Evolutionary conservation across 2,113 vertebrate species (phyloP).

Genomic region (Talpa occidentalis): DNA sequence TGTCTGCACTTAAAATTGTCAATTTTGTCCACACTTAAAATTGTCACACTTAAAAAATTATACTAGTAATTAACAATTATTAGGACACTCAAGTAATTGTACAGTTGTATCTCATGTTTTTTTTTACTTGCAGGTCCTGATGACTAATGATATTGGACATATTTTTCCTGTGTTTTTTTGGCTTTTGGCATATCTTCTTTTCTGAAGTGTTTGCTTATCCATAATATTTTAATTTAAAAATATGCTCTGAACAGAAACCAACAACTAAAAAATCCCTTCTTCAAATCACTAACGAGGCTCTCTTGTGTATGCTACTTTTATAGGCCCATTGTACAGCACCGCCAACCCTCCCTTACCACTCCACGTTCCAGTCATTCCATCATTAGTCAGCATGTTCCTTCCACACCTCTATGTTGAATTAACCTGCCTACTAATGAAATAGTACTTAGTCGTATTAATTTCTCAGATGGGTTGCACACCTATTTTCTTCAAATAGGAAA

Average conservation of each 20-base stretch:
- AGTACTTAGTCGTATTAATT: not conserved
- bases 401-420: not conserved
- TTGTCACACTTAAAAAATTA: too few relatives aligned
- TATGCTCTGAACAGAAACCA: not conserved
- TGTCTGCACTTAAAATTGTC: not conserved
- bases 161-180: not conserved
- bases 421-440: not conserved
- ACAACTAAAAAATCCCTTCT: not conserved
- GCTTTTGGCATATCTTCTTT: not conserved
- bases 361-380: not conserved
- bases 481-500: not conserved
- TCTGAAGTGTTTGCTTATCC: not conserved
- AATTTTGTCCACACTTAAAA: too few relatives aligned
- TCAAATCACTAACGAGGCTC: not conserved
- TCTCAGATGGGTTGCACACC: not conserved
- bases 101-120: not conserved
- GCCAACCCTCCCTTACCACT: not conserved
- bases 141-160: not conserved
- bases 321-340: not conserved
- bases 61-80: too few relatives aligned
- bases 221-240: conserved; percentile 47
- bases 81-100: not conserved
- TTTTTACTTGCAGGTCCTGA: not conserved
- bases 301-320: not conserved
- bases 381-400: not conserved